Evolutionary conservation across 2,888 invertebrate genomes (phyloP).

Genomic region (Xestia rhomboidea): DNA sequence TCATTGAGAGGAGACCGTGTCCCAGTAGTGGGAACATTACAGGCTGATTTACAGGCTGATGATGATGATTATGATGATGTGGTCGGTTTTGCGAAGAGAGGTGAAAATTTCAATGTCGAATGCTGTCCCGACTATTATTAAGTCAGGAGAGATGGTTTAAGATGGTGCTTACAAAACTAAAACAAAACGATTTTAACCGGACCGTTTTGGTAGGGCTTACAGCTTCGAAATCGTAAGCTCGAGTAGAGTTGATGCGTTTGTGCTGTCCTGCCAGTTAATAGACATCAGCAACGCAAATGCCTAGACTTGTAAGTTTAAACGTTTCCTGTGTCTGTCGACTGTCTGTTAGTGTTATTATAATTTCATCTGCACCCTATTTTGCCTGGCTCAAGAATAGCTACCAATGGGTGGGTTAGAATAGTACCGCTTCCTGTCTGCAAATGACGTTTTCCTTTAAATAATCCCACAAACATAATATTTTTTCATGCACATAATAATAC

Average conservation of each 20-base stretch:
- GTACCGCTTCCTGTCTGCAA: background rate
- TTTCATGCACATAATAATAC: background rate
- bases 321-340: background rate
- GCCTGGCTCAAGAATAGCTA: background rate
- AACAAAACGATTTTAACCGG: background rate
- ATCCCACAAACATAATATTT: background rate
- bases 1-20: no score
- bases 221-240: background rate
- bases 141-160: background rate
- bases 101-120: background rate
- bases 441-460: background rate
- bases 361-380: constrained; percentile 3
- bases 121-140: background rate
- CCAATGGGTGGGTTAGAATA: constrained; percentile 2
- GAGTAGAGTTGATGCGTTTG: background rate
- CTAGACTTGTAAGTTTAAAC: background rate
- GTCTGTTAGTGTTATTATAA: no score
- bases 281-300: background rate
- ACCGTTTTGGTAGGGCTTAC: background rate
- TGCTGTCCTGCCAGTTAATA: background rate
- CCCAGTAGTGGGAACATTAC: no score
- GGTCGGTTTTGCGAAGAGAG: constrained; percentile 10
- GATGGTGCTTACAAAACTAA: background rate
- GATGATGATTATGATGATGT: no score
- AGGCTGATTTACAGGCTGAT: no score